Evolutionary conservation across 2,888 invertebrate species (phyloP), one percentile per base, ranked within the genome.

Genomic region (Sturmia bella): DNA sequence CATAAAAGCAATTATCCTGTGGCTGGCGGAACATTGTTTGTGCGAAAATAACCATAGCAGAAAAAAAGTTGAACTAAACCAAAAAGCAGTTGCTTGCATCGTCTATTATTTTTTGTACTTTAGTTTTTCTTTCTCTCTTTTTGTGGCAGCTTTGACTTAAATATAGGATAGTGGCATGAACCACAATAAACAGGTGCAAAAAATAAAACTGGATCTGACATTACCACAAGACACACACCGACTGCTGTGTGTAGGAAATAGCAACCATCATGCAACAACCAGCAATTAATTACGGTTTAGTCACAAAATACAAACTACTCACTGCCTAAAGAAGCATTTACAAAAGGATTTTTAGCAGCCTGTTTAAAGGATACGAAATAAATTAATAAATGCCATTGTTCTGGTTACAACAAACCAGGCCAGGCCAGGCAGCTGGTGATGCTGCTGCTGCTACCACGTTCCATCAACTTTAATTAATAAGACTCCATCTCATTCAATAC

Each of bases 1-100:
- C 77, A 70, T 74, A 69, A 77, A 77, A 82, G 74, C 74, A 78
- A 78, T 82, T 78, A 82, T 82, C 77, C 77, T 78, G 74, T 59
- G 77, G 77, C 64, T 52, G 59, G 61, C 48, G 59, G 21, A 74
- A 59, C 57, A 64, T 70, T 54, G 59, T 59, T 56, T 66, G 57
- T 77, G 56, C 27, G 17, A 57, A 41, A 54, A 56, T 48, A 63
- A 27, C 39, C 17, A 57, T 15, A 24, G 39, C 39, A 27, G 27
- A 21, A 27, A 48, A 64, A n/a, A 15, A 57, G 50, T 39, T 1
- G 43, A 56, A 39, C 45, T 15, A 39, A 61, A 66, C 39, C 19
- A 48, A 52, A 48, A 52, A 56, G 21, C 64, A 70, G 56, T 82
- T 69, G 68, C 17, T 64, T 50, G 9, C 15, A 19, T 19, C 59